phyloP scores from a whole-genome alignment of 2,797 vertebrate genomes.

The Argentina silus region DNA sequence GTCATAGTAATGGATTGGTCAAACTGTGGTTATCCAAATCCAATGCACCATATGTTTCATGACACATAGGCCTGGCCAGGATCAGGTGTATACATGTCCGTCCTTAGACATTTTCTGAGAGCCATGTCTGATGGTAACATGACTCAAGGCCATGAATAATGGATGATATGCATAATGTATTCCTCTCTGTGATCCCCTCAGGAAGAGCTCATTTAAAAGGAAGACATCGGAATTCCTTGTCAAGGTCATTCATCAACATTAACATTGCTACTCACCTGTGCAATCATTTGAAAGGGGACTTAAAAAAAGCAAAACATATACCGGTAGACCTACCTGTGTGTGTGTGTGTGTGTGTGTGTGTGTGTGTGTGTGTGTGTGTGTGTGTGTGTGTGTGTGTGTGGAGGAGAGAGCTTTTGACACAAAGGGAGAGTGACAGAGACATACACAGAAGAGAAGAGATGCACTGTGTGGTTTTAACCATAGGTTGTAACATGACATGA shows the following conservation, averaged over 20 bases:
- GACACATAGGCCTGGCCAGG: neutral
- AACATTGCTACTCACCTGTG: neutral
- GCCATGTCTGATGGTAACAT: conserved; percentile 73
- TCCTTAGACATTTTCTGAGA: conserved; percentile 52
- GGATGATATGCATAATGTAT: conserved; percentile 79
- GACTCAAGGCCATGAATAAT: conserved; percentile 81
- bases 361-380: neutral
- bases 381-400: neutral
- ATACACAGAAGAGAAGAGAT: no score
- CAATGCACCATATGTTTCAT: neutral
- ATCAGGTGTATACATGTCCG: neutral
- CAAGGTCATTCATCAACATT: neutral
- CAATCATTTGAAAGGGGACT: no score
- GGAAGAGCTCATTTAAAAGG: conserved; percentile 24
- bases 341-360: neutral
- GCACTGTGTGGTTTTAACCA: no score
- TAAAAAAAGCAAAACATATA: no score
- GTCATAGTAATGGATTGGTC: neutral
- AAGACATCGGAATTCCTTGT: neutral
- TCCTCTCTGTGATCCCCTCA: conserved; percentile 60
- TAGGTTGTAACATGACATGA: no score
- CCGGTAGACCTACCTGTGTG: neutral
- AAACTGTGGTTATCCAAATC: neutral
- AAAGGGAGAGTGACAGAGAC: no score
- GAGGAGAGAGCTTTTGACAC: neutral